phyloP scores from a whole-genome alignment of 2,888 invertebrate species.

The Dinocampus coccinellae region DNA sequence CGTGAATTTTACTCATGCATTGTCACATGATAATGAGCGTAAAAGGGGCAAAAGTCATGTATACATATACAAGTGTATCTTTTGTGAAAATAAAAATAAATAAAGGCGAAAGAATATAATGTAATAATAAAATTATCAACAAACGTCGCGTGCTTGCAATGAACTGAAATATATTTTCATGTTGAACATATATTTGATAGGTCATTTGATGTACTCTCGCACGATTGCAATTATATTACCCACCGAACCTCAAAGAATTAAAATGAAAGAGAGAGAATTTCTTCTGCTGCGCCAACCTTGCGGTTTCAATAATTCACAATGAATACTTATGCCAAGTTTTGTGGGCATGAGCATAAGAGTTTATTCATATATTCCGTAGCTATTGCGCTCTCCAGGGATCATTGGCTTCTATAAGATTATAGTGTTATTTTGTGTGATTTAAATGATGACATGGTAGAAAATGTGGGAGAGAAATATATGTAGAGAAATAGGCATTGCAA shows the following conservation, averaged over 20 bases:
- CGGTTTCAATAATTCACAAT: slow-evolving; percentile 24
- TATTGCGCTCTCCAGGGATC: neutral
- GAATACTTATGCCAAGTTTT: neutral
- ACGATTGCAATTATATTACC: slow-evolving; percentile 23
- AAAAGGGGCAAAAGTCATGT: slow-evolving; percentile 13
- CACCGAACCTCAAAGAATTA: neutral
- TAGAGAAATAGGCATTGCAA: neutral
- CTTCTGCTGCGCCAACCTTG: slow-evolving; percentile 18
- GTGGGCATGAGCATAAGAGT: neutral
- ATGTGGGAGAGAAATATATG: neutral
- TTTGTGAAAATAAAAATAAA: neutral
- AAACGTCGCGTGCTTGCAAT: slow-evolving; percentile 17
- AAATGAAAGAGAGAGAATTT: neutral
- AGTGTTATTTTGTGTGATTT: neutral
- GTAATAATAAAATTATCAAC: neutral
- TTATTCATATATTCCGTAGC: neutral
- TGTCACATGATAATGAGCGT: slow-evolving; percentile 25
- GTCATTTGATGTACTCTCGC: slow-evolving; percentile 13
- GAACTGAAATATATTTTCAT: slow-evolving; percentile 4
- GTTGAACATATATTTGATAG: neutral
- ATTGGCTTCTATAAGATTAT: neutral
- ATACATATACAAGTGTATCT: neutral
- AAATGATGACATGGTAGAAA: neutral
- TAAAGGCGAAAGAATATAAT: neutral
- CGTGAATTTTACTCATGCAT: slow-evolving; percentile 24